Conservation (phyloP, 2,888 invertebrate genomes). For the Cheilosia pagana region DNA sequence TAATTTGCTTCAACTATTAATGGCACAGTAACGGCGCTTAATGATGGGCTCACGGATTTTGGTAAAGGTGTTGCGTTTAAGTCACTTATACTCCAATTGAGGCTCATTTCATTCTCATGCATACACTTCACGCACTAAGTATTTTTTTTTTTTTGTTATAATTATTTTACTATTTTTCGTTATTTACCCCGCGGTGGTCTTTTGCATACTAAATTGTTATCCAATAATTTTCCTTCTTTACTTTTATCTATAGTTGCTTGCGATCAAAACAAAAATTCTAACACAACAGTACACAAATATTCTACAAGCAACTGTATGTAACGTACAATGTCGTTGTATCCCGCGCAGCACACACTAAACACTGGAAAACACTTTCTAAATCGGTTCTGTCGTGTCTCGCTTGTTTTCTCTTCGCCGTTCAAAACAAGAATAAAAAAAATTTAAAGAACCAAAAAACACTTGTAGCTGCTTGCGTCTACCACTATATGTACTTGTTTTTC, state of each 20-base stretch:
- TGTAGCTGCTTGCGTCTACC: conserved; percentile 57
- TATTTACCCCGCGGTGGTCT: not conserved
- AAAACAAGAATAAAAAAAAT: conserved; percentile 62
- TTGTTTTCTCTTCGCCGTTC: conserved; percentile 60
- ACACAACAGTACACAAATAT: conserved; percentile 10
- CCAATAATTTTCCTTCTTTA: not conserved
- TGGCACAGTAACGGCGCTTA: conserved; percentile 25
- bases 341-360: conserved; percentile 56
- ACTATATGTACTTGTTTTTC: conserved; percentile 38
- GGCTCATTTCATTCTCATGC: conserved; percentile 64
- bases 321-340: conserved; percentile 11
- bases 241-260: conserved; percentile 16
- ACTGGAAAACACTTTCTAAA: conserved; percentile 64
- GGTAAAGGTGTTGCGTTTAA: conserved; percentile 1
- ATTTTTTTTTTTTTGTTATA: not conserved
- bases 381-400: conserved; percentile 42
- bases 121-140: conserved; percentile 4
- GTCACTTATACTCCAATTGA: conserved; percentile 52
- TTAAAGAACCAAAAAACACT: conserved; percentile 55
- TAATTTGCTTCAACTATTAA: conserved; percentile 4
- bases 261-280: conserved; percentile 14
- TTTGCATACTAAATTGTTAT: conserved; percentile 3
- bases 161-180: not conserved
- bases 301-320: conserved; percentile 2
- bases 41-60: conserved; percentile 17